Conservation (phyloP, 1,140 invertebrate species). For the Coelopa frigida region DNA sequence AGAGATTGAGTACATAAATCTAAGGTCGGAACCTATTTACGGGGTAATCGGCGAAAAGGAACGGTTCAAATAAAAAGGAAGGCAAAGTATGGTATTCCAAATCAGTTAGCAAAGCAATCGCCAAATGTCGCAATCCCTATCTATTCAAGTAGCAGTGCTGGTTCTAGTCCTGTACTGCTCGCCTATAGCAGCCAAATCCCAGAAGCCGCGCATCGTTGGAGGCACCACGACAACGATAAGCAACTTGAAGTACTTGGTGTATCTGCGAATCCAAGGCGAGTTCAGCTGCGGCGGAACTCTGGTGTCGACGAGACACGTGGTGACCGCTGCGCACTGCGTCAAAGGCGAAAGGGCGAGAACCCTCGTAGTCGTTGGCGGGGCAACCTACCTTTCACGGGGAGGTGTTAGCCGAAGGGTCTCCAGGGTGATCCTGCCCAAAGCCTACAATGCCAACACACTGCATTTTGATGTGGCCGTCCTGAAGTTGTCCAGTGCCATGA, state of each 20-base stretch:
- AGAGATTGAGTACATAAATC: too few relatives aligned
- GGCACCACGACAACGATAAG: slow-evolving; percentile 20
- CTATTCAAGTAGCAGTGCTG: too few relatives aligned
- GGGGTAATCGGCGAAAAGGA: too few relatives aligned
- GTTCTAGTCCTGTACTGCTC: too few relatives aligned
- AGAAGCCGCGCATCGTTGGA: slow-evolving; percentile 21
- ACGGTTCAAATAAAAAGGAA: too few relatives aligned
- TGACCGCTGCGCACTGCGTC: slow-evolving; percentile 30
- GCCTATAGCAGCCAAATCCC: too few relatives aligned
- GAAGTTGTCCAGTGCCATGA: slow-evolving; percentile 6
- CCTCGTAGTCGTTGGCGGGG: slow-evolving; percentile 16
- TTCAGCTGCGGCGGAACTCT: slow-evolving; percentile 28
- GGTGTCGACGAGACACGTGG: slow-evolving; percentile 16
- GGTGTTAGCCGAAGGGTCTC: slow-evolving; percentile 1
- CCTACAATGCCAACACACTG: slow-evolving; percentile 11
- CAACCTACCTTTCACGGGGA: slow-evolving; percentile 11
- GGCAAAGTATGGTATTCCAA: too few relatives aligned
- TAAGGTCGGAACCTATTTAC: too few relatives aligned
- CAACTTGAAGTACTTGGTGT: slow-evolving; percentile 23
- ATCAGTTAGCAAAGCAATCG: too few relatives aligned
- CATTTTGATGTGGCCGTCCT: slow-evolving; percentile 29
- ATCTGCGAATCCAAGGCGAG: slow-evolving; percentile 8
- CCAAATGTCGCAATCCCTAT: too few relatives aligned
- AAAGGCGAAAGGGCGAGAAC: background rate
- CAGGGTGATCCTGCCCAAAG: slow-evolving; percentile 8